Evolutionary conservation across 2,888 invertebrate genomes (phyloP).

Genomic region (Acanthosoma haemorrhoidale): DNA sequence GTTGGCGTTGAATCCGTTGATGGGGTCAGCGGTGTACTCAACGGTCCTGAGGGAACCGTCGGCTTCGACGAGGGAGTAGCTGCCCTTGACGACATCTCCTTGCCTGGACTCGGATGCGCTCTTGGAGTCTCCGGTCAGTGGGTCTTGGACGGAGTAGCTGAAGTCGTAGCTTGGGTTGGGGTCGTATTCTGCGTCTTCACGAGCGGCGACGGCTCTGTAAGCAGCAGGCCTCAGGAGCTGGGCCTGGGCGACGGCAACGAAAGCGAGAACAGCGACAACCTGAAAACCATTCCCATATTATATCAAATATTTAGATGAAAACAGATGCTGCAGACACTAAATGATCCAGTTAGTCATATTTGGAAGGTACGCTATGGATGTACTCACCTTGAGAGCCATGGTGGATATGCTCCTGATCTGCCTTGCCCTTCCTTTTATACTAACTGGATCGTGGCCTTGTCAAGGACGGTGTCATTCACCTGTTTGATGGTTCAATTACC

Average conservation of each 20-base stretch:
- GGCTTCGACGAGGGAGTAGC: background rate
- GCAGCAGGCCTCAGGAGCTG: no score
- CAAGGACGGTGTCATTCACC: background rate
- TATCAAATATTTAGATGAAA: background rate
- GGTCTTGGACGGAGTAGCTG: background rate
- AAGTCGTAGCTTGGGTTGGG: slow-evolving; percentile 6
- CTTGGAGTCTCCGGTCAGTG: background rate
- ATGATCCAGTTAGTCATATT: no score
- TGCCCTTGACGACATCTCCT: slow-evolving; percentile 3
- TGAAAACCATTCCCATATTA: background rate
- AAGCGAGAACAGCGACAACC: background rate
- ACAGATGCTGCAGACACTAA: no score
- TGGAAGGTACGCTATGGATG: background rate
- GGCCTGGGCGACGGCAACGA: slow-evolving; percentile 15
- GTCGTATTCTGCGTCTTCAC: background rate
- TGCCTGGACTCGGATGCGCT: background rate
- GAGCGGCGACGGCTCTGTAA: background rate
- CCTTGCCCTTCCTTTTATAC: background rate
- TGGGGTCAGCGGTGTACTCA: background rate
- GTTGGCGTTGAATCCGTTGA: background rate
- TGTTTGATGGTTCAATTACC: background rate
- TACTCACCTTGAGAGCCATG: background rate
- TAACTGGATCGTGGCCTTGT: background rate
- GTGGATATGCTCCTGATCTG: background rate
- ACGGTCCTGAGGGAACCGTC: background rate